Conservation (phyloP, 2,888 invertebrate species). For the Ophion slaviceki region DNA sequence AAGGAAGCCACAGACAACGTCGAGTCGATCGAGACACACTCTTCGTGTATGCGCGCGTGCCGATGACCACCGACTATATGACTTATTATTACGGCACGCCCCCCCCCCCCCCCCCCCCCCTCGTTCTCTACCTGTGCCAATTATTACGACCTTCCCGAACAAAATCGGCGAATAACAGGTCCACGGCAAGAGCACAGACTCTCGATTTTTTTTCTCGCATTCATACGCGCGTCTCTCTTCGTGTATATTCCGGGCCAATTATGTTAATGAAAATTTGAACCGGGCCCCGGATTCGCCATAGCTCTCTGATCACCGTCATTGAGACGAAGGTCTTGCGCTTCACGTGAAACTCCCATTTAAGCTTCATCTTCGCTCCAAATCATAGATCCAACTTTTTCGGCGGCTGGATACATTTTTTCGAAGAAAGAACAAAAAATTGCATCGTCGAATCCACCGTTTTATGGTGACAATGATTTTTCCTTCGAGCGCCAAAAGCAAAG, state of each 20-base stretch:
- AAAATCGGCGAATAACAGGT: slow-evolving; percentile 52
- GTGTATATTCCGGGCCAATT: slow-evolving; percentile 31
- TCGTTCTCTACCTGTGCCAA: background rate
- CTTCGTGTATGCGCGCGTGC: background rate
- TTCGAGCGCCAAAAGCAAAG: no score
- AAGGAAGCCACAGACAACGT: background rate
- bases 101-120: background rate
- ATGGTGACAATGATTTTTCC: no score
- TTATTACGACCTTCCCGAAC: slow-evolving; percentile 49
- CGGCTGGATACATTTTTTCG: background rate
- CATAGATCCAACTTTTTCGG: background rate
- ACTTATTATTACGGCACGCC: background rate
- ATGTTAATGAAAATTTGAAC: slow-evolving; percentile 59
- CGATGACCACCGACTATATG: no score
- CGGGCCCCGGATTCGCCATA: slow-evolving; percentile 34
- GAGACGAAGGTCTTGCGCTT: slow-evolving; percentile 38
- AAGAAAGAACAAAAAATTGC: background rate
- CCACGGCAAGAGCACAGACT: slow-evolving; percentile 21
- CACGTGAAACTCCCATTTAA: background rate
- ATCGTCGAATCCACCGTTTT: background rate
- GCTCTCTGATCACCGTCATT: slow-evolving; percentile 43
- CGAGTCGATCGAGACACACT: background rate
- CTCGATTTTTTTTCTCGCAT: slow-evolving; percentile 24
- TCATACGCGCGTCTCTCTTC: background rate
- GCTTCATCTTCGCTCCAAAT: background rate